These are phyloP conservation scores for Neofelis nebulosa DNA, from an alignment of 2,113 vertebrate genomes.

Conservation along the genomic window DNA sequence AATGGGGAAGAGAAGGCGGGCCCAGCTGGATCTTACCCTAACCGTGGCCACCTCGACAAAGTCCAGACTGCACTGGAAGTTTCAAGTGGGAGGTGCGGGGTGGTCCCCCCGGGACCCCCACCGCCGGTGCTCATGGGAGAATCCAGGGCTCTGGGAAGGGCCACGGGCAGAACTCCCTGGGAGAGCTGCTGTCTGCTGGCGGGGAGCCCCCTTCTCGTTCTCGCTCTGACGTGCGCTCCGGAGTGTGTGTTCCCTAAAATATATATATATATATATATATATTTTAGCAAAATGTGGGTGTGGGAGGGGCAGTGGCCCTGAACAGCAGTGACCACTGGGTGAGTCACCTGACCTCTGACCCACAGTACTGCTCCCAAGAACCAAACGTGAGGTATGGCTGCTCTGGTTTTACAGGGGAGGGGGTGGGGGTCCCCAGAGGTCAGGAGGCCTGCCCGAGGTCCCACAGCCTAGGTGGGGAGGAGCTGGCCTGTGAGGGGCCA, in stretches of 20 bases:
- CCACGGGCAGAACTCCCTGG: rapidly evolving
- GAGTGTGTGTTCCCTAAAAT: too few species aligned
- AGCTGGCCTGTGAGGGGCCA: not conserved
- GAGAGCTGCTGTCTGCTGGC: not conserved
- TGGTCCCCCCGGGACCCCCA: not conserved
- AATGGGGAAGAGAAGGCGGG: not conserved
- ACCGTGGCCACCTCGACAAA: rapidly evolving
- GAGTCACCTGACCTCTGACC: not conserved
- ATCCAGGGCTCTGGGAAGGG: rapidly evolving
- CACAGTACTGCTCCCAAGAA: not conserved
- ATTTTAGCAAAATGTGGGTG: not conserved
- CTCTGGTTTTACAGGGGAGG: not conserved
- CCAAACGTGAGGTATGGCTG: rapidly evolving
- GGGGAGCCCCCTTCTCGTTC: not conserved
- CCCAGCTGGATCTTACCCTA: not conserved
- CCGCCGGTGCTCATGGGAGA: rapidly evolving
- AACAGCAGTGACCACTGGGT: not conserved
- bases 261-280: too few species aligned
- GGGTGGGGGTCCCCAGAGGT: not conserved
- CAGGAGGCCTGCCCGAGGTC: not conserved
- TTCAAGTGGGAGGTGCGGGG: not conserved
- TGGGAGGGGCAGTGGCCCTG: not conserved
- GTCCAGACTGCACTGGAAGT: not conserved
- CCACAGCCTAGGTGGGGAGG: not conserved
- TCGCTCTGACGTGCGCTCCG: not conserved